phyloP scores from a whole-genome alignment of 2,797 vertebrate genomes.

The Thripadectes ignobilis region DNA sequence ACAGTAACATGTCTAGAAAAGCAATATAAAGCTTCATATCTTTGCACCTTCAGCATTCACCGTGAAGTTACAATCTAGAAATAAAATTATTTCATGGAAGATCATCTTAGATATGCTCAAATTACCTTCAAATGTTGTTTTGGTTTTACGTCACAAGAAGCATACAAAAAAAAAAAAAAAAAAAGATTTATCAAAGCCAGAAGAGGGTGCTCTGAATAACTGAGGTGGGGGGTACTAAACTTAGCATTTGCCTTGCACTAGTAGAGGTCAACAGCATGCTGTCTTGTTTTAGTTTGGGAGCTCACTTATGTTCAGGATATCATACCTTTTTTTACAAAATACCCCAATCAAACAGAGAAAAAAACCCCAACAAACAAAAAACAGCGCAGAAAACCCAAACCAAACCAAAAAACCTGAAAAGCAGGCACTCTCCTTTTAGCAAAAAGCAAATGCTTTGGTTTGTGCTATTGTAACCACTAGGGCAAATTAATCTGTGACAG shows the following conservation, averaged over 20 bases:
- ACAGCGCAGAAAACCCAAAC: no score
- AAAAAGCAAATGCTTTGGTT: not conserved
- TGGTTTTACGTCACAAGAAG: not conserved
- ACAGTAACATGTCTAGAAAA: not conserved
- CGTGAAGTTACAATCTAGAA: not conserved
- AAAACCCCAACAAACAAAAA: not conserved
- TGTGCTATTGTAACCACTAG: not conserved
- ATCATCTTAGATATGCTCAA: not conserved
- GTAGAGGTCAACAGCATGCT: not conserved
- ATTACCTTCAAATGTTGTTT: not conserved
- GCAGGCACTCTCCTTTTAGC: not conserved
- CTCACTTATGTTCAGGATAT: not conserved
- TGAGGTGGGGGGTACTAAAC: not conserved
- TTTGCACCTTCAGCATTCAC: not conserved
- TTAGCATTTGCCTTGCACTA: not conserved
- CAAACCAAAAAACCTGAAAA: not conserved
- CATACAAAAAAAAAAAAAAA: not conserved
- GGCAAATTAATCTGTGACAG: not conserved
- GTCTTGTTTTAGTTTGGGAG: not conserved
- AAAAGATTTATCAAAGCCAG: not conserved
- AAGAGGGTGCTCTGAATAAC: constrained; percentile 50
- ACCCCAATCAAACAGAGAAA: not conserved
- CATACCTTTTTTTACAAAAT: not conserved
- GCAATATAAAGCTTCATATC: not conserved
- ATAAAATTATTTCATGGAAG: not conserved